Percentiles rank a stretch among this genome's conserved stretches.
These are phyloP conservation scores for Monochamus saltuarius DNA, from an alignment of 1,140 invertebrate species.

Conservation along the genomic window DNA sequence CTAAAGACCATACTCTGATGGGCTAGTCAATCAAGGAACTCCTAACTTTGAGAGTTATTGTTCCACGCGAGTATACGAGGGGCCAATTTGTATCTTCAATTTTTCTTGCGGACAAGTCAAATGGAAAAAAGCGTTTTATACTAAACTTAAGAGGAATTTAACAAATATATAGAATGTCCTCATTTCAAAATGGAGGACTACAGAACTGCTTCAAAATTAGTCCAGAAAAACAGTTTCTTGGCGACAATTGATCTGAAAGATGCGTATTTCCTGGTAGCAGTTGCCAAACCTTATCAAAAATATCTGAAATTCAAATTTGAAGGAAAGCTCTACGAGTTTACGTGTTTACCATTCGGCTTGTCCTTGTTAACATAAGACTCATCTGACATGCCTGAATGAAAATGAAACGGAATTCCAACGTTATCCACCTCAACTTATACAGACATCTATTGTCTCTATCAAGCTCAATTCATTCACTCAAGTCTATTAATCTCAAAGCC, in stretches of 20 bases:
- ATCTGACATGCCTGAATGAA: no score
- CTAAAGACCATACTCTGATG: background rate
- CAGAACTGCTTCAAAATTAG: conserved; percentile 28
- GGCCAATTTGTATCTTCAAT: conserved; percentile 28
- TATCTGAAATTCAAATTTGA: conserved; percentile 26
- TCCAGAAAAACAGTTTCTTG: conserved; percentile 28
- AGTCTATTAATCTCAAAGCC: no score
- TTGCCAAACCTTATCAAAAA: conserved; percentile 26
- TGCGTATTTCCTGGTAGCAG: conserved; percentile 29
- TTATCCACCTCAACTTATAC: no score
- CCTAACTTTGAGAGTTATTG: background rate
- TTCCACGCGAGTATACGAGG: background rate
- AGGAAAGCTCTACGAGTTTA: conserved; percentile 22
- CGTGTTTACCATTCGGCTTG: conserved; percentile 21
- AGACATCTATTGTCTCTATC: no score
- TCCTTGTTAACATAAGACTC: no score
- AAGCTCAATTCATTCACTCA: no score
- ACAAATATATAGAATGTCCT: conserved; percentile 24
- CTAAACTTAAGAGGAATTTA: conserved; percentile 36
- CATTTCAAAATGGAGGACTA: conserved; percentile 40
- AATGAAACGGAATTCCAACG: no score
- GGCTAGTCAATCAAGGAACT: no score
- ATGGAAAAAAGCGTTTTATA: conserved; percentile 31
- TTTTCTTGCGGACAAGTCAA: conserved; percentile 30
- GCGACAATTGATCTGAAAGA: conserved; percentile 26